These are phyloP conservation scores for Gymnocheta viridis DNA, from an alignment of 2,888 invertebrate species.

Conservation along the genomic window DNA sequence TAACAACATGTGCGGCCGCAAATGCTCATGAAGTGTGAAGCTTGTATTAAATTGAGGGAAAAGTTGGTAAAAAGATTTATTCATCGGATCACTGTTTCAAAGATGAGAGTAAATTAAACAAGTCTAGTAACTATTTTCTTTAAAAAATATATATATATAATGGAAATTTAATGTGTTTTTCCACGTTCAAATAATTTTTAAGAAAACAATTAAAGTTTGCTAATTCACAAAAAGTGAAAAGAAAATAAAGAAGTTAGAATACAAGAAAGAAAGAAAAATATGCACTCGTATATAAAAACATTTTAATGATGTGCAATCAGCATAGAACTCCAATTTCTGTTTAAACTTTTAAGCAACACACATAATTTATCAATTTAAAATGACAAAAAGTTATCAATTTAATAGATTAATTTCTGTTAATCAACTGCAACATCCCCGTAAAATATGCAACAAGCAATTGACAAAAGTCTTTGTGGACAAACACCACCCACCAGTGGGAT, in stretches of 20 bases:
- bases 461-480: not conserved
- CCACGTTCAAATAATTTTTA: conserved; percentile 52
- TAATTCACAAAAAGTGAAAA: conserved; percentile 53
- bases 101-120: conserved; percentile 55
- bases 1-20: conserved; percentile 14
- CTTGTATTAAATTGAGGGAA: conserved; percentile 33
- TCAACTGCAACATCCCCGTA: conserved; percentile 59
- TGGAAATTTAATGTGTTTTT: conserved; percentile 35
- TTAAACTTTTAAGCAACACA: not conserved
- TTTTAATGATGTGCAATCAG: not conserved
- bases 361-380: conserved; percentile 63
- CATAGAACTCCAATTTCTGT: not conserved
- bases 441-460: conserved; percentile 62
- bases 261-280: not conserved
- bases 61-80: conserved; percentile 40
- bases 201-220: conserved; percentile 11
- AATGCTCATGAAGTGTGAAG: conserved; percentile 60
- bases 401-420: conserved; percentile 64
- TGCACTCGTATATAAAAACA: too few species aligned
- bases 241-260: not conserved
- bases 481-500: conserved; percentile 10
- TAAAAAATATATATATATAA: conserved; percentile 1
- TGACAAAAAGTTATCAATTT: conserved; percentile 67
- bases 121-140: conserved; percentile 32
- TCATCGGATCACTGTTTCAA: conserved; percentile 24